phyloP scores from a whole-genome alignment of 35 echinoderm and acorn worm genomes.

The Stichopus chloronotus region DNA sequence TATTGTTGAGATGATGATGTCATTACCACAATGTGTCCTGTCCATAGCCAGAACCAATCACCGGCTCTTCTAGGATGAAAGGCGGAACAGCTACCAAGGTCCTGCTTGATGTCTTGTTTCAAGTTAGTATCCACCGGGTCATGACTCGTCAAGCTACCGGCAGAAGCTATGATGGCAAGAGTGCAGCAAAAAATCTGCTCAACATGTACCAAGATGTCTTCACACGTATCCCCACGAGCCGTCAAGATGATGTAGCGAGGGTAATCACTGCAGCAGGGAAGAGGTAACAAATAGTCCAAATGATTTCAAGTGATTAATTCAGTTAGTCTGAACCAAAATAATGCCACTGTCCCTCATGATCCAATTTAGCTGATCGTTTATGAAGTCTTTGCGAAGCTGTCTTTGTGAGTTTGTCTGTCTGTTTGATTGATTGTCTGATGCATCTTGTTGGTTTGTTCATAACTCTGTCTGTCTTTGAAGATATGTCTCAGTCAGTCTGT shows the following conservation, averaged over 20 bases:
- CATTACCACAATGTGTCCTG: too few relatives aligned
- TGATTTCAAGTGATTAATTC: not conserved
- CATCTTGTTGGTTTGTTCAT: too few relatives aligned
- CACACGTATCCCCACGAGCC: not conserved
- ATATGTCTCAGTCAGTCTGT: too few relatives aligned
- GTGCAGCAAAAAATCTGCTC: not conserved
- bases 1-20: too few relatives aligned
- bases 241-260: not conserved
- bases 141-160: not conserved
- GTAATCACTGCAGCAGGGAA: slow-evolving; percentile 44
- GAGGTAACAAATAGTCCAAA: not conserved
- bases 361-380: too few relatives aligned
- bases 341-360: too few relatives aligned
- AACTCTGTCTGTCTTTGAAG: too few relatives aligned
- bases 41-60: slow-evolving; percentile 88
- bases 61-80: slow-evolving; percentile 93
- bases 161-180: not conserved
- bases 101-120: slow-evolving; percentile 78
- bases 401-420: too few relatives aligned
- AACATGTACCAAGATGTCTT: slow-evolving; percentile 50
- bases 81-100: slow-evolving; percentile 90
- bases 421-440: too few relatives aligned
- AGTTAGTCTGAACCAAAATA: too few relatives aligned
- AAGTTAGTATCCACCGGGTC: slow-evolving; percentile 47
- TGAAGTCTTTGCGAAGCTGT: too few relatives aligned